phyloP scores from a whole-genome alignment of 2,113 vertebrate species.

The Psittacula cyanocephala region DNA sequence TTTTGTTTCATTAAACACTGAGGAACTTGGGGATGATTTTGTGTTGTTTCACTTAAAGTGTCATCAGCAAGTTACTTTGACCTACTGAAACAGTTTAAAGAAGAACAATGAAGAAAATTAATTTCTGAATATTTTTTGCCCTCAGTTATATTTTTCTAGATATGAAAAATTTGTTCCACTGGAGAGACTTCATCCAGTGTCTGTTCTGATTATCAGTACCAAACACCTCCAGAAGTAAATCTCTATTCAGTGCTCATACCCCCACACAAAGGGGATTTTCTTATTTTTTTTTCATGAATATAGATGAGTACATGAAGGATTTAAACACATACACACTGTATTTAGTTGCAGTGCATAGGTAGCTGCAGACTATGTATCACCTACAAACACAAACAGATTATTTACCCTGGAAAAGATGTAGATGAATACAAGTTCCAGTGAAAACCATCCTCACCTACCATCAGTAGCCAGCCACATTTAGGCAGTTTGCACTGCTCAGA shows the following conservation, averaged over 20 bases:
- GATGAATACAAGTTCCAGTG: background rate
- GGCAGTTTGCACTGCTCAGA: background rate
- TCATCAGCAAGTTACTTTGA: background rate
- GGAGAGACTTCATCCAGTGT: rapidly evolving
- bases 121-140: background rate
- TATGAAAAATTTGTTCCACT: background rate
- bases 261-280: background rate
- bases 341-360: background rate
- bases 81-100: background rate
- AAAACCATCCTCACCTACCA: background rate
- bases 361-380: background rate
- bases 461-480: background rate
- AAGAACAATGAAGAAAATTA: background rate
- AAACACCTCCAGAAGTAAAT: background rate
- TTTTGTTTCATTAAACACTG: background rate
- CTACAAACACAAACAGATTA: background rate
- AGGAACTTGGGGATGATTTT: background rate
- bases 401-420: background rate
- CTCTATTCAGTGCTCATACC: background rate
- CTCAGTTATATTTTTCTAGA: background rate
- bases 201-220: background rate
- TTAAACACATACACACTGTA: too few species aligned
- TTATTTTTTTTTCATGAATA: background rate
- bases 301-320: background rate
- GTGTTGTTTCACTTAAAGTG: rapidly evolving